Base-by-base conservation (phyloP, 2,888 invertebrate genomes). In the Chorisops tibialis region DNA sequence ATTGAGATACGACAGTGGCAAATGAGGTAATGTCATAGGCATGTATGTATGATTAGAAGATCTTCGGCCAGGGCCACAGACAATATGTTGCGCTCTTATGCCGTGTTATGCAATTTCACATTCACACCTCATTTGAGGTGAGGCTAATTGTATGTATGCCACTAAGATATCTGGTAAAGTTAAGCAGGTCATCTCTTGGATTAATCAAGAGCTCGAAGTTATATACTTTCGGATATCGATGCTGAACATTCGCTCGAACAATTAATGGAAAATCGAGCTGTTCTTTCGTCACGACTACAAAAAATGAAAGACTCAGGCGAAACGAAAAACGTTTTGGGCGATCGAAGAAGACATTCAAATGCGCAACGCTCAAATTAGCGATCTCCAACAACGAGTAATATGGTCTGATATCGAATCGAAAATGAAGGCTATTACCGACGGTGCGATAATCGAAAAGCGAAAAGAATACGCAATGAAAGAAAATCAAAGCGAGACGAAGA, bases 141-240 rank as follows among this genome's bases (percentile, higher is more conserved):
- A n/a, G n/a, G n/a, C n/a, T n/a, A n/a, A n/a, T n/a, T n/a, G n/a
- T n/a, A n/a, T n/a, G n/a, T n/a, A n/a, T n/a, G n/a, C n/a, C n/a
- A n/a, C n/a, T n/a, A n/a, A n/a, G 19, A 18, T 14, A 7, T 18
- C 61, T 1, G 68, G 68, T 18, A 84, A 84, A 67, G 70, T 79
- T 0, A 82, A 83, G 7, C 81, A 81, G 0, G 73, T 85, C 0
- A 81, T 83, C 65, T 80, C 81, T 47, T 87, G 86, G 83, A 81
- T 93, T 1, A 85, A 86, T 65, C 87, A 90, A 63, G 93, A 94
- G 73, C 70, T 93, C n/a, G 89, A 92, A 68, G 81, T 93, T 0
- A 82, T 88, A 51, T 88, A 51, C 82, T 89, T 18, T 89, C 89
- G 63, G 83, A 89, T 1, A 81, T 87, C 1, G 92, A 91, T 71